Evolutionary conservation across 1,140 invertebrate genomes (phyloP).

Genomic region (Trypoxylus dichotomus): DNA sequence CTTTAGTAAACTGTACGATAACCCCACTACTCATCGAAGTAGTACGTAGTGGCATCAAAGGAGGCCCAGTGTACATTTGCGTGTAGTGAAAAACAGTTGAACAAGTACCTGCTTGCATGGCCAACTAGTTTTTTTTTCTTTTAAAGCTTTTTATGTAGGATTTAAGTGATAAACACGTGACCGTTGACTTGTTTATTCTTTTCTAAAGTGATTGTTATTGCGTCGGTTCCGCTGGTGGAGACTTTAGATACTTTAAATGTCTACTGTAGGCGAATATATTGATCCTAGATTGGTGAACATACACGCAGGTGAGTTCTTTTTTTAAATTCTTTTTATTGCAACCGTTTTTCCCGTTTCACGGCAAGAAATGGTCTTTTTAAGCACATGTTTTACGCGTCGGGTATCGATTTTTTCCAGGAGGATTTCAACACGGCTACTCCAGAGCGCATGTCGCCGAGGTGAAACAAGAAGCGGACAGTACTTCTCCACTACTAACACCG

Average conservation of each 20-base stretch:
- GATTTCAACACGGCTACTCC: conserved; percentile 29
- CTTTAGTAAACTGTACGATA: not conserved
- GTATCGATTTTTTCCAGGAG: conserved; percentile 3
- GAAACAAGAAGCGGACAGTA: conserved; percentile 63
- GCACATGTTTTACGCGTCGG: not conserved
- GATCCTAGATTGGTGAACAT: conserved; percentile 24
- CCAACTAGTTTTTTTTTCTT: conserved; percentile 9
- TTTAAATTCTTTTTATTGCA: not conserved
- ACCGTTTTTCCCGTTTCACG: not conserved
- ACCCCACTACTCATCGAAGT: not conserved
- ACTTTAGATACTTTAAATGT: conserved; percentile 15
- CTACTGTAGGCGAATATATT: conserved; percentile 28
- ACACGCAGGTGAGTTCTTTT: conserved; percentile 19
- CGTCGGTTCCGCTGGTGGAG: not conserved
- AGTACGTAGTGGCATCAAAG: not conserved
- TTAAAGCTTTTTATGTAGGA: not conserved
- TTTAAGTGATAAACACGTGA: not conserved
- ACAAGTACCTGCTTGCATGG: conserved; percentile 17
- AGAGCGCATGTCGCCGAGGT: conserved; percentile 48
- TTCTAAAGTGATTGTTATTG: not conserved
- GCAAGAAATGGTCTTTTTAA: not conserved
- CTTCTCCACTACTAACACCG: conserved; percentile 68
- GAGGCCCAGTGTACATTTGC: not conserved
- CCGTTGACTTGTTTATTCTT: not conserved
- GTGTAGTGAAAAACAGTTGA: conserved; percentile 16